Evolutionary conservation across 2,113 vertebrate species (phyloP).

Genomic region (Amphilophus citrinellus): DNA sequence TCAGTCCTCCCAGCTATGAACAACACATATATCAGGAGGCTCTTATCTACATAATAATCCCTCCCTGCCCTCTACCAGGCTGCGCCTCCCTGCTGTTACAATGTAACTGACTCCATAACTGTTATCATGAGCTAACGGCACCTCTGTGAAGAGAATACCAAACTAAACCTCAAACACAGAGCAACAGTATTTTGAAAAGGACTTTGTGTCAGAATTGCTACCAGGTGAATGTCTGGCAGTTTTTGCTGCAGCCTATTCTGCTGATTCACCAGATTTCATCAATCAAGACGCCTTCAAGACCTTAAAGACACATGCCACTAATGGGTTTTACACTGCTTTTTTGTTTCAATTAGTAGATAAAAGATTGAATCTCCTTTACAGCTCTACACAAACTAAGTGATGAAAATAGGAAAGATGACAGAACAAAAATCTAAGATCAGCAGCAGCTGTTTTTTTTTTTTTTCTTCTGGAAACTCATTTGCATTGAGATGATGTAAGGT

Average conservation of each 20-base stretch:
- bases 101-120: background rate
- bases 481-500: background rate
- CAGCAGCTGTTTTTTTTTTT: background rate
- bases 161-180: background rate
- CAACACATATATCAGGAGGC: slow-evolving; percentile 30
- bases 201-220: background rate
- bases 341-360: background rate
- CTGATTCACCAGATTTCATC: slow-evolving; percentile 50
- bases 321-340: background rate
- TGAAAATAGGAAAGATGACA: background rate
- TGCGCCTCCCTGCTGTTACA: slow-evolving; percentile 17
- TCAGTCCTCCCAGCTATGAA: slow-evolving; percentile 44
- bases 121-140: slow-evolving; percentile 8
- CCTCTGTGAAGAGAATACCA: background rate
- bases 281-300: background rate
- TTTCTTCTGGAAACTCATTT: background rate
- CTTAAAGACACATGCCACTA: slow-evolving; percentile 35
- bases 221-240: background rate
- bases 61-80: background rate
- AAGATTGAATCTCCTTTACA: background rate
- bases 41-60: slow-evolving; percentile 37
- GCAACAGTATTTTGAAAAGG: background rate
- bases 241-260: slow-evolving; percentile 35
- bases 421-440: background rate
- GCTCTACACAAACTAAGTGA: background rate